Base-by-base conservation (phyloP, 2,797 vertebrate genomes). In the Emys orbicularis region DNA sequence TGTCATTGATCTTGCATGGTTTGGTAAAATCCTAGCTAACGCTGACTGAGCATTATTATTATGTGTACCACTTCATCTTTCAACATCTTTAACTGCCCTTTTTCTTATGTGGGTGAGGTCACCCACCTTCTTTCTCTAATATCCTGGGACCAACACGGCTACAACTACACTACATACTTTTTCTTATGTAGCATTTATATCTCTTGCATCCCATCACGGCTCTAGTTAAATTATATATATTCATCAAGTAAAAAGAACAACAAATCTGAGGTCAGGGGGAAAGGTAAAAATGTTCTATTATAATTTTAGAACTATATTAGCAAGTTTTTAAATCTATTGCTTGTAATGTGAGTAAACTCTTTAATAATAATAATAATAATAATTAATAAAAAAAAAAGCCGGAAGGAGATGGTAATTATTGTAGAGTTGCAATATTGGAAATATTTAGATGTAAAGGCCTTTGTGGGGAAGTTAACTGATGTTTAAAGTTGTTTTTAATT, bases 21-120 rank as follows among this genome's bases (percentile, higher is more conserved):
- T 7, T 68, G 12, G 34, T 94, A 80, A 96, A 93, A 89, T 88
- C 8, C 27, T 88, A 74, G 27, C 25, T 91, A 19, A 34, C 15
- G 90, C 86, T 92, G 81, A 93, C 19, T 50, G 72, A 83, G 4
- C 72, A 83, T 53, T 79, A 84, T 61, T 93, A 57, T 29, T 27
- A 37, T 68, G 21, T 79, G 7, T 84, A 65, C 61, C 61, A 68
- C 23, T 16, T 8, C 87, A 52, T 10, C 12, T 87, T 79, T 84
- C 23, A 13, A 6, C 87, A 52, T 10, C 12, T 87, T 76, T 84
- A 47, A 86, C 34, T 54, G 37, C n/a, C 53, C 25, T 59, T n/a
- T n/a, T 87, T 68, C 61, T 68, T 68, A 19, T 19, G 34, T 68
- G 61, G 61, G 34, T 21, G 34, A 65, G 16, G 61, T 68, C 34